Evolutionary conservation across 1,140 invertebrate species (phyloP).

Genomic region (Lithobius niger): DNA sequence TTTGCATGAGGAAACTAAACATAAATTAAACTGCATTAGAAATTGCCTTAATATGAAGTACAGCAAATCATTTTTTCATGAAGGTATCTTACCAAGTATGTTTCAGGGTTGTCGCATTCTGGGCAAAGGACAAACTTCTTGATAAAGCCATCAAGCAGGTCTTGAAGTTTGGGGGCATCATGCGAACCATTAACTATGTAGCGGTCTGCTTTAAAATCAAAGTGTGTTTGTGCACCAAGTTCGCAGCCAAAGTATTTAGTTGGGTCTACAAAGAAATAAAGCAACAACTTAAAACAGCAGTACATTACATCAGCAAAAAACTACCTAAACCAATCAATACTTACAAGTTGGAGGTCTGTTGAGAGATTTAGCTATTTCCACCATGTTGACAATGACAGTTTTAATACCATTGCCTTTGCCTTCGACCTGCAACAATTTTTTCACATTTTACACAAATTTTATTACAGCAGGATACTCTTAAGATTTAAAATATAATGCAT

Average conservation of each 20-base stretch:
- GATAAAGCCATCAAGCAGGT: slow-evolving; percentile 93
- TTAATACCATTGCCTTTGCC: slow-evolving; percentile 99
- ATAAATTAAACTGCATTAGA: no score
- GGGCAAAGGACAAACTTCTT: slow-evolving; percentile 95
- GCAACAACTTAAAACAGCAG: background rate
- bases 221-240: slow-evolving; percentile 95
- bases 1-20: slow-evolving; percentile 45
- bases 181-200: slow-evolving; percentile 99
- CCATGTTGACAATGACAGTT: slow-evolving; percentile 99
- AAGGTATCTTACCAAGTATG: slow-evolving; percentile 54
- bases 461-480: no score
- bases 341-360: slow-evolving; percentile 91
- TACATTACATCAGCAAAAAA: background rate
- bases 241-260: slow-evolving; percentile 99
- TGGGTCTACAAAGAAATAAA: slow-evolving; percentile 50
- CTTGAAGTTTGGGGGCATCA: slow-evolving; percentile 90
- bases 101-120: slow-evolving; percentile 98
- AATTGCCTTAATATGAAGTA: no score
- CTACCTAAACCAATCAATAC: slow-evolving; percentile 28
- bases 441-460: no score
- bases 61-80: background rate
- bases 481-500: no score
- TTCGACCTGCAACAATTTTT: slow-evolving; percentile 53
- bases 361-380: slow-evolving; percentile 93
- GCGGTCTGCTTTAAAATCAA: slow-evolving; percentile 97